Evolutionary conservation across 1,140 invertebrate genomes (phyloP), one percentile per base, ranked within the genome.

Genomic region (Chironomus tepperi): DNA sequence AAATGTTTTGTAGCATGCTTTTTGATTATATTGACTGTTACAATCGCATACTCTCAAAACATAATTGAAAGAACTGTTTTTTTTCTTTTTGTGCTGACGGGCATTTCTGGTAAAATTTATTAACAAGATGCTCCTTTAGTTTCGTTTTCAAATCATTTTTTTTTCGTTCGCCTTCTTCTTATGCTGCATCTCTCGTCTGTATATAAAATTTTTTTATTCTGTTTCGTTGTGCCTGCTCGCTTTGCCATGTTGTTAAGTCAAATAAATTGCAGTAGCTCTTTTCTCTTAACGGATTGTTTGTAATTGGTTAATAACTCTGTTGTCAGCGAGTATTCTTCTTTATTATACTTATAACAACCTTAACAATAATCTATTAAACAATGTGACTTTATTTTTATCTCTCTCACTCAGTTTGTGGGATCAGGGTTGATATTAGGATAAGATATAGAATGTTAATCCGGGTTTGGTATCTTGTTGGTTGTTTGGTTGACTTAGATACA

Each of bases 261-360:
- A 57, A 57, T 57, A 70, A 70, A 70, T 70, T 70, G 65, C 65
- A 70, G 65, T 70, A 70, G 65, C 65, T 70, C 19, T 21, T 18
- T 18, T 70, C 19, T 70, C 47, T 57, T 57, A 57, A 57, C 47
- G 65, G 16, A 70, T 21, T 70, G 65, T 70, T 18, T 70, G 65
- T 70, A 70, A 70, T 70, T 70, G 65, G 16, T 70, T 70, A 70
- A 70, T 70, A 70, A 70, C 65, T 70, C 19, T 70, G 65, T 19
- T 21, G 47, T 57, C 47, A 57, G 47, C 47, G 47, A 47, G 43
- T 47, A 15, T n/a, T 12, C 47, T n/a, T n/a, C 12, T n/a, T 5
- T 12, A n/a, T 12, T n/a, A 57, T 12, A 57, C 9, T n/a, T n/a
- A 57, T n/a, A 47, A 47, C 43, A 47, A 47, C 47, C 12, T n/a